phyloP scores from a whole-genome alignment of 2,888 invertebrate genomes.

The Ennomos fuscantarius region DNA sequence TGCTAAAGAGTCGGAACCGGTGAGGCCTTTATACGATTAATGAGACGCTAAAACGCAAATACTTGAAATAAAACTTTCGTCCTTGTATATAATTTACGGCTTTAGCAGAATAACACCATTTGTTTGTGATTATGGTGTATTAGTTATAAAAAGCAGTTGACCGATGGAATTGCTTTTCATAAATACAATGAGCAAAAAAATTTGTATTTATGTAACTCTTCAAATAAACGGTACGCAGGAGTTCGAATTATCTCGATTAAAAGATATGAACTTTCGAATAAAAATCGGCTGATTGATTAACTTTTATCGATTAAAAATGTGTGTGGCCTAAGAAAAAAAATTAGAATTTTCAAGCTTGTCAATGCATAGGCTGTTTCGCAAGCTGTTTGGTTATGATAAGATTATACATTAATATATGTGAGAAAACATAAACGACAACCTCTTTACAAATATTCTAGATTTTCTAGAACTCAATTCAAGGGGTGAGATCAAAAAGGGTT shows the following conservation, averaged over 20 bases:
- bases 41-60: not conserved
- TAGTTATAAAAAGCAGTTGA: not conserved
- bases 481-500: too few species aligned
- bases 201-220: too few species aligned
- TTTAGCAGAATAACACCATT: not conserved
- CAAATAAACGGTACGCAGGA: too few species aligned
- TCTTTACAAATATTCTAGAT: too few species aligned
- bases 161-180: constrained; percentile 1
- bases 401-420: not conserved
- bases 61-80: not conserved
- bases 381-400: not conserved
- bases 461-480: too few species aligned
- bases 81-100: constrained; percentile 2
- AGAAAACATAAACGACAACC: constrained; percentile 3
- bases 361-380: constrained; percentile 3
- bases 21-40: constrained; percentile 1
- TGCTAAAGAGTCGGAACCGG: not conserved
- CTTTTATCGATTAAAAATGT: constrained; percentile 17
- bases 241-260: not conserved
- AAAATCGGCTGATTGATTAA: constrained; percentile 15
- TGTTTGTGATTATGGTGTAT: too few species aligned
- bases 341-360: constrained; percentile 19
- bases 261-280: constrained; percentile 1
- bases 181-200: too few species aligned
- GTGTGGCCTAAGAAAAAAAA: constrained; percentile 25